Evolutionary conservation across 2,797 vertebrate species (phyloP).

Genomic region (Hipposideros larvatus): DNA sequence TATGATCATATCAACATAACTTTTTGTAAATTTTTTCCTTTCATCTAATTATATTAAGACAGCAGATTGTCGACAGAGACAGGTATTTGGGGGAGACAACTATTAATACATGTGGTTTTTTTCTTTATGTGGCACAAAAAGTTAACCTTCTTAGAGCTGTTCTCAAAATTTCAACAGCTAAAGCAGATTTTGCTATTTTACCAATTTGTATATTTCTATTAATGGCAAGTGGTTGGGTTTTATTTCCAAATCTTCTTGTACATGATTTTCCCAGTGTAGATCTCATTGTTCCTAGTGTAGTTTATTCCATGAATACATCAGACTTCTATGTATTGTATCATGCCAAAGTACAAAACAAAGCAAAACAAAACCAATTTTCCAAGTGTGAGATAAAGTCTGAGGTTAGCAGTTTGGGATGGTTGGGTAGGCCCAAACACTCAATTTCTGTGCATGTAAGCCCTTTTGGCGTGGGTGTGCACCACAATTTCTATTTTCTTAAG

Average conservation of each 20-base stretch:
- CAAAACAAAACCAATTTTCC: not conserved
- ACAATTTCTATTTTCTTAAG: conserved; percentile 60
- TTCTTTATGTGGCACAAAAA: not conserved
- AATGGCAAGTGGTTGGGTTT: not conserved
- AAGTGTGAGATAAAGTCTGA: conserved; percentile 16
- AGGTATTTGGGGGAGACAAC: not conserved
- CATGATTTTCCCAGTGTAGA: not conserved
- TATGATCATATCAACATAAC: not conserved
- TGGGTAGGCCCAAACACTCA: not conserved
- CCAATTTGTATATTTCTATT: not conserved
- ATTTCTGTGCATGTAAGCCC: not conserved
- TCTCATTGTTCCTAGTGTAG: not conserved
- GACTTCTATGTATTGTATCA: not conserved
- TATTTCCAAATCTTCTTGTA: not conserved
- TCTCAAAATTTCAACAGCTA: not conserved
- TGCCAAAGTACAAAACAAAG: conserved; percentile 15
- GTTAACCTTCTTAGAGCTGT: not conserved
- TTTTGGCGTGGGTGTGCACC: not conserved
- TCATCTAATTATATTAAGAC: not conserved
- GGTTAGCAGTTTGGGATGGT: not conserved
- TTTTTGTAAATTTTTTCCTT: not conserved
- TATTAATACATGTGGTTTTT: not conserved
- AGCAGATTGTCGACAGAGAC: not conserved
- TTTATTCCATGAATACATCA: not conserved
- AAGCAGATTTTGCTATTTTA: conserved; percentile 3